Base-by-base conservation (phyloP, 2,888 invertebrate species). In the Macrophya annulata region DNA sequence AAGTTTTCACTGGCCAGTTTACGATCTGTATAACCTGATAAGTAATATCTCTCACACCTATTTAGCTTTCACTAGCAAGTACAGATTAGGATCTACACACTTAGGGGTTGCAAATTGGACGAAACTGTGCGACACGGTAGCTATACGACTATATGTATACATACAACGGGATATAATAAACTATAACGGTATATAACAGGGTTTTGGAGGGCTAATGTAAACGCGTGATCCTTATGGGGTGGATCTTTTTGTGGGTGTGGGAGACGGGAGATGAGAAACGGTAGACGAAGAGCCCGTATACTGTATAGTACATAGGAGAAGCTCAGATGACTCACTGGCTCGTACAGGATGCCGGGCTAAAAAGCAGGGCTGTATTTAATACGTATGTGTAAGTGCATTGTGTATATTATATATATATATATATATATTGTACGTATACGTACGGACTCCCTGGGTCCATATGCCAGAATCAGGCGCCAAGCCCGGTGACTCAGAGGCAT, bases 401-500 rank as follows among this genome's bases (percentile, higher is more conserved):
- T 51, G 77, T 74, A 74, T 74, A 31, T 74, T 74, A 21, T 74
- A 77, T 74, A 21, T 74, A 77, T 74, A 74, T 74, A 31, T 74
- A n/a, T 74, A 21, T 74, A 77, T 62, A 55, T 51, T 10, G 77
- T 55, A 77, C 48, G n/a, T 62, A 37, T 62, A 51, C 31, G 31
- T 40, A 43, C 25, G 62, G 31, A 62, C 62, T 81, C 81, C 81
- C 81, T 62, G 43, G 81, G 81, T 81, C 81, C 81, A 81, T 81
- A 81, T 81, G 81, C 81, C 81, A 81, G 81, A 81, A 81, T 81
- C 81, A 81, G 81, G 81, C 81, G 81, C 81, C 81, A 81, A 81
- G 81, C 81, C 40, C 62, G 62, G 59, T 81, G 81, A 81, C 40
- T 81, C 81, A 81, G 81, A 81, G 81, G 59, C 81, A 77, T 62